Evolutionary conservation across 2,797 vertebrate genomes (phyloP), one percentile per base, ranked within the genome.

Genomic region (Hyperoplus lanceolatus): DNA sequence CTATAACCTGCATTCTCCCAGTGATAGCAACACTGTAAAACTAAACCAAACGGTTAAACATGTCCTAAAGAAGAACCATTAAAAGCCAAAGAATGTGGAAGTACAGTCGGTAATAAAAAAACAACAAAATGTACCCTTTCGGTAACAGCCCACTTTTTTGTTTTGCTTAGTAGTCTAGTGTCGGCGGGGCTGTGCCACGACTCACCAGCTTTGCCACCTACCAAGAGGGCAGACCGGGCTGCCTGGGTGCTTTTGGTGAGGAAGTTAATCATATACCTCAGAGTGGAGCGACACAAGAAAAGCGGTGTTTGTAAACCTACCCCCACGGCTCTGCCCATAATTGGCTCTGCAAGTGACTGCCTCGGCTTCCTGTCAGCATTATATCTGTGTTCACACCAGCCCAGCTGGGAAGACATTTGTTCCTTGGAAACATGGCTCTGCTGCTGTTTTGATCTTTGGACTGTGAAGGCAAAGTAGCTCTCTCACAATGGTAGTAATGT

Each of bases 371-470:
- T 96, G 94, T 93, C 91, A 96, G 93, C 92, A 86, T 95, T 96
- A 95, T 96, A 93, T 94, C 91, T 95, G 81, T 89, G 90, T 96
- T 95, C 93, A 90, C 87, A 94, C 86, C 90, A 82, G 89, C 90
- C 88, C 90, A 93, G 95, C 93, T 93, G 91, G 73, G 87, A 77
- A 84, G 95, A 91, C 83, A 70, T 95, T 96, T 94, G 93, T 94
- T 96, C 90, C 80, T 85, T 92, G 89, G 92, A 92, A 92, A 95
- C 92, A 90, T 95, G 90, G 94, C 29, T 29, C 29, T 29, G 29
- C 93, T 80, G 93, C 88, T 92, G 93, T 91, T 96, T 95, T 96
- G 95, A 96, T 96, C 96, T 91, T 90, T 92, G 90, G 94, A 95
- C 93, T 94, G 94, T 95, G 95, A 95, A 96, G 94, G 90, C 83